A percentile compares a stretch with the other conserved stretches of the same genome.
These are phyloP conservation scores for Sweltsa coloradensis DNA, from an alignment of 1,140 invertebrate genomes.

Conservation along the genomic window DNA sequence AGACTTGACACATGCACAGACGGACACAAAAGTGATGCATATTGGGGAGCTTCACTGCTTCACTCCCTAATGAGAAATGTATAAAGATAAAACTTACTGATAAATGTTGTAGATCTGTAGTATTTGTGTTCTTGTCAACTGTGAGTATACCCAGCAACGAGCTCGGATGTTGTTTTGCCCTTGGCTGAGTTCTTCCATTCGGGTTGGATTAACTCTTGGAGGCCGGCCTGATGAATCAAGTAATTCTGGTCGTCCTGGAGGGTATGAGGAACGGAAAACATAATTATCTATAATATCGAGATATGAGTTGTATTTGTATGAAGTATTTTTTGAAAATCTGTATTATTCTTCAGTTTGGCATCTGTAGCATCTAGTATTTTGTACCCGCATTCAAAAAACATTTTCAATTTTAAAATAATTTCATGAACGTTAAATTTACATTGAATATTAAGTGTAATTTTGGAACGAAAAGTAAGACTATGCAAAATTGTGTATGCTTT, in stretches of 20 bases:
- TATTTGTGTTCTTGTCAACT: conserved; percentile 60
- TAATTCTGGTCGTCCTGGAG: conserved; percentile 69
- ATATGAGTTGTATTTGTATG: background rate
- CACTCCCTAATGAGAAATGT: background rate
- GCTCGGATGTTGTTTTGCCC: conserved; percentile 51
- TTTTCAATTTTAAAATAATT: background rate
- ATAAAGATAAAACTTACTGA: conserved; percentile 35
- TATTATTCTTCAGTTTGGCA: background rate
- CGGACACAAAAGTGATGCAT: background rate
- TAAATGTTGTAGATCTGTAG: conserved; percentile 68
- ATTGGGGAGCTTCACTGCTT: conserved; percentile 2
- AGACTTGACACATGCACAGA: background rate
- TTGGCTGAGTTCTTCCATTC: conserved; percentile 71
- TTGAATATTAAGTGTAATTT: no score
- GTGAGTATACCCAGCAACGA: conserved; percentile 62
- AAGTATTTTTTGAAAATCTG: background rate
- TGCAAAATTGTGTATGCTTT: no score
- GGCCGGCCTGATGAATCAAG: conserved; percentile 58
- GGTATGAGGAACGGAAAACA: conserved; percentile 9
- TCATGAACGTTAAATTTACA: background rate
- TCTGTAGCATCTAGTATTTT: background rate
- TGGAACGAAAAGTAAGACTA: no score
- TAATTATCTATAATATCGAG: conserved; percentile 3
- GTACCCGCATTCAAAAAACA: background rate
- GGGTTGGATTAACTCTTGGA: conserved; percentile 63